These are phyloP conservation scores for Agrilus mali DNA, from an alignment of 2,888 invertebrate genomes.

Conservation along the genomic window DNA sequence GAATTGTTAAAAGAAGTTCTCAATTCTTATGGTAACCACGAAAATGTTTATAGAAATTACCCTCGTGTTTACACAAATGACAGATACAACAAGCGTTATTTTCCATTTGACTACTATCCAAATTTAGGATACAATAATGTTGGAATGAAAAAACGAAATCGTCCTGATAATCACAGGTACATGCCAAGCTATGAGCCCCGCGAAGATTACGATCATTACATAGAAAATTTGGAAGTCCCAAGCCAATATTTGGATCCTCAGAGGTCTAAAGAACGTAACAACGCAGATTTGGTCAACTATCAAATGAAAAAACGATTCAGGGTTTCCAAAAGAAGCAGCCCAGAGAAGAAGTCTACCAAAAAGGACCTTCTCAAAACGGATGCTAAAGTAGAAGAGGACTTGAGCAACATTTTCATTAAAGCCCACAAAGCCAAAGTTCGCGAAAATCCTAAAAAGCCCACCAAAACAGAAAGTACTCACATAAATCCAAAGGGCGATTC, in stretches of 20 bases:
- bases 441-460: constrained; percentile 7
- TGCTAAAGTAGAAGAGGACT: constrained; percentile 55
- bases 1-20: constrained; percentile 38
- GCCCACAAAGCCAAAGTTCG: constrained; percentile 17
- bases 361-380: constrained; percentile 42
- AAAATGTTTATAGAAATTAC: constrained; percentile 30
- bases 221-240: constrained; percentile 12
- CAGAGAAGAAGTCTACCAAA: constrained; percentile 20
- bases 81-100: constrained; percentile 15
- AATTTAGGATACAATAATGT: constrained; percentile 25
- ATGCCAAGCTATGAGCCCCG: constrained; percentile 14
- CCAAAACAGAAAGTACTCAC: constrained; percentile 7
- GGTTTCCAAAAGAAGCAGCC: constrained; percentile 51
- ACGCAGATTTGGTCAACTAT: constrained; percentile 11
- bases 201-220: constrained; percentile 14
- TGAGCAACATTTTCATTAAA: constrained; percentile 53
- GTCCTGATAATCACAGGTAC: constrained; percentile 13
- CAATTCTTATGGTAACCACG: constrained; percentile 40
- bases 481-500: constrained; percentile 20
- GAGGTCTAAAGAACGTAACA: constrained; percentile 14
- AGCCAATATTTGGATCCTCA: constrained; percentile 1
- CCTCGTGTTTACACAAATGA: constrained; percentile 5
- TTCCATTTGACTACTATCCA: constrained; percentile 20
- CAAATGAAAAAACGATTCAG: constrained; percentile 45
- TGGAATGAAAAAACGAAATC: constrained; percentile 25